These are phyloP conservation scores for Chymomyza fuscimana DNA, from an alignment of 2,888 invertebrate genomes.

Conservation along the genomic window DNA sequence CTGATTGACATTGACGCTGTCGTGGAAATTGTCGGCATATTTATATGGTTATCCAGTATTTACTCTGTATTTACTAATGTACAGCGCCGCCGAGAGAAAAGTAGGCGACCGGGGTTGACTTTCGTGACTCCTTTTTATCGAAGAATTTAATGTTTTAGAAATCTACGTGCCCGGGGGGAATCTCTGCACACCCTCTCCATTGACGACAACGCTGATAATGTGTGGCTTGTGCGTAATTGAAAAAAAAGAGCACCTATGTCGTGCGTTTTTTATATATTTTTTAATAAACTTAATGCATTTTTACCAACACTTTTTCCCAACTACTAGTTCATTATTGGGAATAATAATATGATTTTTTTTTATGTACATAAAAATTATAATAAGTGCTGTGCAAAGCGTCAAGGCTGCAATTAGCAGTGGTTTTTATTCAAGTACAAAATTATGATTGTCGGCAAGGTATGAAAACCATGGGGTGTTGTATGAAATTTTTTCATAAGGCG, in stretches of 20 bases:
- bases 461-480: too few species aligned
- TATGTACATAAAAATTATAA: slow-evolving; percentile 43
- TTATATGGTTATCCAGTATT: neutral
- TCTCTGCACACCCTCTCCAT: too few species aligned
- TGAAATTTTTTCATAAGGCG: too few species aligned
- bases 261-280: neutral
- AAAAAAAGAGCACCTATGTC: neutral
- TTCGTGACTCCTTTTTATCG: too few species aligned
- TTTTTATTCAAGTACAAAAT: slow-evolving; percentile 42
- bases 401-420: slow-evolving; percentile 58
- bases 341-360: slow-evolving; percentile 44
- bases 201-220: too few species aligned
- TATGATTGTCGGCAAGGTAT: neutral
- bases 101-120: too few species aligned
- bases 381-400: slow-evolving; percentile 57
- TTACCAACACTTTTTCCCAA: neutral
- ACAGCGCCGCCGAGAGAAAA: too few species aligned
- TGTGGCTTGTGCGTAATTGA: too few species aligned
- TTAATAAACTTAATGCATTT: slow-evolving; percentile 6
- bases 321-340: slow-evolving; percentile 23
- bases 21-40: neutral
- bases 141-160: too few species aligned
- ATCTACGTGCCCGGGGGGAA: too few species aligned
- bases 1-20: neutral
- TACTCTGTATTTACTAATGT: neutral